phyloP scores from a whole-genome alignment of 2,113 vertebrate genomes.

The Ibidorhyncha struthersii region DNA sequence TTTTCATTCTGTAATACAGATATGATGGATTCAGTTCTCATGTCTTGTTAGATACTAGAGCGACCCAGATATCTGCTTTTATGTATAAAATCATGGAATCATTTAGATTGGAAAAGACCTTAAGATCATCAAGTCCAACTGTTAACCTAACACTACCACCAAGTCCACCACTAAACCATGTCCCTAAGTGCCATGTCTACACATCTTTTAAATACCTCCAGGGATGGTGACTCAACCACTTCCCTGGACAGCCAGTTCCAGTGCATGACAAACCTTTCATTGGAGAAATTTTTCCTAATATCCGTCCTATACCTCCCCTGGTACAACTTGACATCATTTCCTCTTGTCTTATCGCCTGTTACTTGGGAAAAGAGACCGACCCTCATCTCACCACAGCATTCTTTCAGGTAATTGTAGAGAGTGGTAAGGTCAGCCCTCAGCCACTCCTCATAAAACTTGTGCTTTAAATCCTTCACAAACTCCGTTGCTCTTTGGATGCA shows the following conservation, averaged over 20 bases:
- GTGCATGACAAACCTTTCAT: neutral
- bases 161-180: neutral
- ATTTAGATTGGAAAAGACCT: neutral
- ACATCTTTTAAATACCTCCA: neutral
- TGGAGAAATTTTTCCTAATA: neutral
- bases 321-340: neutral
- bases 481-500: neutral
- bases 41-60: neutral
- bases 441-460: neutral
- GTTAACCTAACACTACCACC: neutral
- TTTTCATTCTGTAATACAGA: neutral
- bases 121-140: neutral
- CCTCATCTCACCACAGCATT: accelerated
- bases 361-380: neutral
- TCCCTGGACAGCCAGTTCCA: neutral
- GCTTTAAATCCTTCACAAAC: neutral
- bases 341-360: neutral
- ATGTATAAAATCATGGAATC: neutral
- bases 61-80: neutral
- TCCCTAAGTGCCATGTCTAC: neutral
- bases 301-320: neutral
- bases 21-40: neutral
- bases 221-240: neutral
- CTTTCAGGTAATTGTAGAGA: neutral
- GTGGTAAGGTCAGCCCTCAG: accelerated